Evolutionary conservation across 2,113 vertebrate species (phyloP).

Genomic region (Ctenomys sociabilis): DNA sequence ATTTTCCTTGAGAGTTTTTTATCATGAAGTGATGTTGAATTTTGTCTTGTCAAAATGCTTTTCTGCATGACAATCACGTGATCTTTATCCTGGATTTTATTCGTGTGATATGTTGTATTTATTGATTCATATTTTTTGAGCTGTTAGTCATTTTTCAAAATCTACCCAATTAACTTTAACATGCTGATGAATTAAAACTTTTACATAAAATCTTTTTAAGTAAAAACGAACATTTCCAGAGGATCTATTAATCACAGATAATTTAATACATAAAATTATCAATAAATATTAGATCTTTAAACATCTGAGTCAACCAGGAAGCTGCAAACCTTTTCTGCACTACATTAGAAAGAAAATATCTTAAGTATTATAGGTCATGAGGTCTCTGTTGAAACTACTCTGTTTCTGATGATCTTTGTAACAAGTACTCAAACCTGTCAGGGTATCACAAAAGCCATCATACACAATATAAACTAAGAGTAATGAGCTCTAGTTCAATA

Average conservation of each 20-base stretch:
- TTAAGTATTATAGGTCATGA: background rate
- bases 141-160: background rate
- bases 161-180: slow-evolving; percentile 5
- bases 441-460: background rate
- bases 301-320: background rate
- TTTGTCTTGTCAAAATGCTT: background rate
- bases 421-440: background rate
- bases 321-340: background rate
- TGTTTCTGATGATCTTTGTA: background rate
- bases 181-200: background rate
- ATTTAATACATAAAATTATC: background rate
- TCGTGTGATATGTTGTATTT: background rate
- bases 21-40: background rate
- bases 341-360: background rate
- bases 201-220: background rate
- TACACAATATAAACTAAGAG: background rate
- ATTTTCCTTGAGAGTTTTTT: background rate
- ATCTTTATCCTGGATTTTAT: background rate
- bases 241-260: background rate
- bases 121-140: background rate
- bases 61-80: background rate
- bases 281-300: background rate
- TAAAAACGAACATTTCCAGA: background rate
- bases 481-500: background rate
- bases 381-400: background rate